Evolutionary conservation across 2,888 invertebrate species (phyloP), one percentile per base, ranked within the genome.

Genomic region (Diloba caeruleocephala): DNA sequence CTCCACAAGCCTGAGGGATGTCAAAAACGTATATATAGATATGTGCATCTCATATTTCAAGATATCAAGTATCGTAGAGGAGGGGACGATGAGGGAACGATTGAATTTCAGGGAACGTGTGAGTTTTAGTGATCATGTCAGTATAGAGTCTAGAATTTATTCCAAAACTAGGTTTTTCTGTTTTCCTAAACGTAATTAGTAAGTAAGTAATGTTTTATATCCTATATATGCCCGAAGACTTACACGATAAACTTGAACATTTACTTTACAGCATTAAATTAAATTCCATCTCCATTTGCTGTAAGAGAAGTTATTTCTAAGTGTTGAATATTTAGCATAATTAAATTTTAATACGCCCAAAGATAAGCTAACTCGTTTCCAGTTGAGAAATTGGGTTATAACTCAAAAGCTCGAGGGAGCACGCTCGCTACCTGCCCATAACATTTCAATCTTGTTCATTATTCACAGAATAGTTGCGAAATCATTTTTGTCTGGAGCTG

Each of bases 371-470:
- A 44, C 54, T 55, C 39, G 51, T 49, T 58, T 41, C 34, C 38
- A 55, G 54, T 52, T 53, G 28, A 51, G 34, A 25, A 58, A 69
- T 53, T 54, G 38, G 49, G 59, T 56, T 64, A 56, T 53, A 59
- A 53, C 39, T 70, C 43, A 39, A 14, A 13, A 26, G 7, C 57
- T 45, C 57, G 19, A 31, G 48, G 55, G 62, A 60, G 19, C 31
- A 23, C 14, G 28, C 12, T 50, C 46, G 36, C 41, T 58, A 62
- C 61, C 74, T 71, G 74, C 31, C 67, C 34, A 53, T 55, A 53
- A 45, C 39, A 58, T 52, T 71, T 65, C 48, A 52, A 64, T 60
- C 45, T 37, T 33, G 44, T 71, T 54, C 50, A 66, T 55, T 52
- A 74, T 54, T 73, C 52, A 51, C 19, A 4, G 45, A 60, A 64